Evolutionary conservation across 2,888 invertebrate genomes (phyloP).

Genomic region (Amaurobius ferox): DNA sequence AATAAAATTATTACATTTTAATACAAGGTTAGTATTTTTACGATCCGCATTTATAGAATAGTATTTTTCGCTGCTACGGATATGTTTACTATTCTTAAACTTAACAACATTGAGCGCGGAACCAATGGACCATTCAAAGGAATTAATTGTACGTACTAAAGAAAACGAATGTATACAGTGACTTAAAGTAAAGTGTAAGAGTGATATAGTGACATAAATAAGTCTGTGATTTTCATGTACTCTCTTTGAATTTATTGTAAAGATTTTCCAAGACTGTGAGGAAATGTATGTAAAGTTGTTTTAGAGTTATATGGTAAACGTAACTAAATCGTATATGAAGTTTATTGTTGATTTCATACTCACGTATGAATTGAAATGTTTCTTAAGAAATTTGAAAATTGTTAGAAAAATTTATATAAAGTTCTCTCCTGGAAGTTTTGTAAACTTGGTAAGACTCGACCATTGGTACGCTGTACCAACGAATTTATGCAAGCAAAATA

Average conservation of each 20-base stretch:
- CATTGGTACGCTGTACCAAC: too few relatives aligned
- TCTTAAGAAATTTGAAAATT: neutral
- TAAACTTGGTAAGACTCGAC: slow-evolving; percentile 50
- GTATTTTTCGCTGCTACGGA: neutral
- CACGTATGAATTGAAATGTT: neutral
- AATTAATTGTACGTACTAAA: neutral
- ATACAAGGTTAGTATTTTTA: slow-evolving; percentile 7
- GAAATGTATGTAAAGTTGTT: neutral
- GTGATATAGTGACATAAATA: slow-evolving; percentile 27
- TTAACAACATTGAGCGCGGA: neutral
- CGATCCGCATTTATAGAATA: slow-evolving; percentile 9
- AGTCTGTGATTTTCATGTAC: slow-evolving; percentile 28
- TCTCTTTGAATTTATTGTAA: neutral
- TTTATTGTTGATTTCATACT: neutral
- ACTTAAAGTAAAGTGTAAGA: neutral
- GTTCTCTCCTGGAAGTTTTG: neutral
- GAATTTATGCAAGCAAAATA: too few relatives aligned
- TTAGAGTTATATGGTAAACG: neutral
- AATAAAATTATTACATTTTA: neutral
- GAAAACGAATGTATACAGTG: neutral
- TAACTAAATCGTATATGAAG: neutral
- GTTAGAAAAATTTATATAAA: neutral
- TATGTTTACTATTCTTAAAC: neutral
- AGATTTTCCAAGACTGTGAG: neutral
- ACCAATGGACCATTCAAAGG: neutral